Base-by-base conservation (phyloP, 2,113 vertebrate species). In the Globicephala melas region DNA sequence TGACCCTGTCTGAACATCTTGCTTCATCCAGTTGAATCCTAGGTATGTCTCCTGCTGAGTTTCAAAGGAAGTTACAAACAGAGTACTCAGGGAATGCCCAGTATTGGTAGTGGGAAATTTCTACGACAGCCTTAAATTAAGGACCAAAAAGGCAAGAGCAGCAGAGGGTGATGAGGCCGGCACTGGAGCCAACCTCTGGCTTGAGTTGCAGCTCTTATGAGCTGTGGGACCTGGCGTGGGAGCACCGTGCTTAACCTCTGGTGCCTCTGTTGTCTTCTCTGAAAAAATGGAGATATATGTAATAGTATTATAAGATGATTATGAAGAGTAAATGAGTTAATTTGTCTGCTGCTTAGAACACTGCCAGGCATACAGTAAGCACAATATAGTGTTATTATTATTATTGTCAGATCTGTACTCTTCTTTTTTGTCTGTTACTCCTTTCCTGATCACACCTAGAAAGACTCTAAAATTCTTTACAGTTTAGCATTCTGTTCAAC, bases 1-100 rank as follows among this genome's bases (percentile, higher is more conserved):
- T 73, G 92, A 89, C 90, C 92, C 63, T 93, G n/a, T n/a, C 26
- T 86, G 73, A 85, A 41, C 88, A 90, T 97, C 87, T 91, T 94
- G 41, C 17, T 93, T 77, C 71, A 44, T 33, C 47, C 17, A 44
- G 50, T 13, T 58, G 62, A 82, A 68, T 93, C 71, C 62, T 36
- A 77, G 23, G 5, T 79, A 77, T 91, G 71, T 65, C 58, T 41
- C 31, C 53, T 55, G 47, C 67, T 88, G 58, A 41, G 21, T 77
- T 77, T 76, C 88, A 82, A 62, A 47, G 60, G 80, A 50, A 87
- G 60, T 17, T 26, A 13, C 4, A 25, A 3, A 80, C 25, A 65
- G 18, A 4, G 17, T 5, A 2, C 9, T 14, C 20, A 31, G 41
- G 38, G 41, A 58, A 20, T 31, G 50, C 10, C 74, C 14, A 0